Evolutionary conservation across 2,888 invertebrate genomes (phyloP).

Genomic region (Scaptomyza flava): DNA sequence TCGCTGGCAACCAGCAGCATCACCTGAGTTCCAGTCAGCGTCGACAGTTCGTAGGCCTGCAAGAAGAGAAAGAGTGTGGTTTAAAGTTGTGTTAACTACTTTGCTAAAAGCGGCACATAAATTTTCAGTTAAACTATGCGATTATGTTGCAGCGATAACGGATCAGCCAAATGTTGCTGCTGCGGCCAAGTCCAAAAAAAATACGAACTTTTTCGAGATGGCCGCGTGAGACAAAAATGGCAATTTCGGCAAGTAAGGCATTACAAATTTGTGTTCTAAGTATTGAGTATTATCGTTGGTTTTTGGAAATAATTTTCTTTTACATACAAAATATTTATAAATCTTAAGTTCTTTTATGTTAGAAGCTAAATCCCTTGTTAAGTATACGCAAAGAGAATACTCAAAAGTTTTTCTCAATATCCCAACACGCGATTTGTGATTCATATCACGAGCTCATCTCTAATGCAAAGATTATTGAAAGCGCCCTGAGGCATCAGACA

Average conservation of each 20-base stretch:
- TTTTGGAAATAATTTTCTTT: no score
- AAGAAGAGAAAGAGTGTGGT: slow-evolving; percentile 63
- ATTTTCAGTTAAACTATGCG: slow-evolving; percentile 73
- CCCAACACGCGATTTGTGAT: not conserved
- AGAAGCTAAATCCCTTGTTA: no score
- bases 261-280: not conserved
- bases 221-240: slow-evolving; percentile 26
- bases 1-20: slow-evolving; percentile 99
- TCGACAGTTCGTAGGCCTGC: slow-evolving; percentile 99
- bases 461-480: slow-evolving; percentile 24
- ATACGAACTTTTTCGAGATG: slow-evolving; percentile 20
- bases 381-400: no score
- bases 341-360: no score
- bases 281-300: no score
- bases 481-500: slow-evolving; percentile 23
- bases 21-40: slow-evolving; percentile 99
- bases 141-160: slow-evolving; percentile 65
- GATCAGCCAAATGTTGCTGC: slow-evolving; percentile 21
- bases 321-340: no score
- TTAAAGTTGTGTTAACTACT: slow-evolving; percentile 50
- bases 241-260: not conserved
- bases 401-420: no score
- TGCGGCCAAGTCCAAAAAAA: slow-evolving; percentile 6
- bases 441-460: slow-evolving; percentile 62
- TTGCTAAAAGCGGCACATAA: slow-evolving; percentile 68